Evolutionary conservation across 2,888 invertebrate species (phyloP), one percentile per base, ranked within the genome.

Genomic region (Eubasilissa splendida): DNA sequence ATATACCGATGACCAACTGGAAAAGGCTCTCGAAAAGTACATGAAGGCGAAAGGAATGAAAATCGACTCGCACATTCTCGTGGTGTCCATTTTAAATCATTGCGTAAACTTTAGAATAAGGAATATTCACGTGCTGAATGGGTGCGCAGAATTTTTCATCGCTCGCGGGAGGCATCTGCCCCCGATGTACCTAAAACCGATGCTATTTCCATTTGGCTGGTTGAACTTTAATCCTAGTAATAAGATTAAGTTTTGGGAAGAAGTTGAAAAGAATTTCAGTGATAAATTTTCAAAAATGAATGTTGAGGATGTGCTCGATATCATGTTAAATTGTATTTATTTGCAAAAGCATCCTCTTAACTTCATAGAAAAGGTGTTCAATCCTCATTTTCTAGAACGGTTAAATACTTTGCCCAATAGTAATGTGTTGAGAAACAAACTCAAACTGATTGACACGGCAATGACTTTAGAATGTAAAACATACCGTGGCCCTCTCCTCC

Each of bases 251-350:
- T 93, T 94, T 87, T 94, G 94, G 93, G 86, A 86, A 54, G 85
- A 86, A 5, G 86, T 92, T 63, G 93, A 94, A 86, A 86, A 87
- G 22, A 86, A 89, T 65, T 85, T 94, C n/a, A 85, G 88, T 66
- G 87, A 89, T 31, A 91, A 92, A 80, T 93, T 93, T 87, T 85
- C 88, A 5, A 91, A 92, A 85, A 89, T 94, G 79, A 88, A 88
- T 79, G 87, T 91, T 52, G 90, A 91, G 84, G 92, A 93, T 85
- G 86, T 92, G 10, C 87, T 93, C 59, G 92, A 92, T 80, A 90
- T 94, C 82, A 86, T 94, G 79, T 87, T 94, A n/a, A 90, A 93
- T 9, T 93, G 92, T 85, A 89, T 93, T 75, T 94, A 93, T 86
- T 85, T 93, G 52, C 90, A 91, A 74, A 91, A 91, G 85, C 92